A percentile compares a stretch with the other conserved stretches of the same genome.
These are phyloP conservation scores for Paedocypris sp. DNA, from an alignment of 2,113 vertebrate species.

Conservation along the genomic window DNA sequence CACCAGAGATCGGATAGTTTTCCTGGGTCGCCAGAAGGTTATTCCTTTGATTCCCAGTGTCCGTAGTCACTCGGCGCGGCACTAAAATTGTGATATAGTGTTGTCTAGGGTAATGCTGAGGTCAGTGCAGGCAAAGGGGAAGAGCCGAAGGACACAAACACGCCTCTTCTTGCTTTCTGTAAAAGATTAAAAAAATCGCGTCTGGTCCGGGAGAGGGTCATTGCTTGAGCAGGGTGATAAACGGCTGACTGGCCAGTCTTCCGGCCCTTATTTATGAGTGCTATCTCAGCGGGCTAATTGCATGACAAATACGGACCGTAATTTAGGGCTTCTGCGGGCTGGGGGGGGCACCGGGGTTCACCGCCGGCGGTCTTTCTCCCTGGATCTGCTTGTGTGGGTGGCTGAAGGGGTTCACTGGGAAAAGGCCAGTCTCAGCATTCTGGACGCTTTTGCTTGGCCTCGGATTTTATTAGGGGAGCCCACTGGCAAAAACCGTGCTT, in stretches of 20 bases:
- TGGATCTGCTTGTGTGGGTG: constrained; percentile 21
- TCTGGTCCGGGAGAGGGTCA: constrained; percentile 38
- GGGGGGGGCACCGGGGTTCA: neutral
- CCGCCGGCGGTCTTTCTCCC: constrained; percentile 4
- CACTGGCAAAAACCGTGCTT: neutral
- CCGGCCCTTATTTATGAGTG: constrained; percentile 51
- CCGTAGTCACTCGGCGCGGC: neutral
- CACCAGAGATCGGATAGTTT: constrained; percentile 14
- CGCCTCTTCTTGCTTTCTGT: constrained; percentile 11
- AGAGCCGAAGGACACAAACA: constrained; percentile 19
- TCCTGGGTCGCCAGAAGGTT: constrained; percentile 6
- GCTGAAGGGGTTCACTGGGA: constrained; percentile 20
- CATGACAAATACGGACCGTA: constrained; percentile 57
- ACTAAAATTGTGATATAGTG: constrained; percentile 6
- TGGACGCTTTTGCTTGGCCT: constrained; percentile 1
- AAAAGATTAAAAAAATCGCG: constrained; percentile 14
- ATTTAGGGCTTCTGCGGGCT: constrained; percentile 34
- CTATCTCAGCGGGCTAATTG: constrained; percentile 59
- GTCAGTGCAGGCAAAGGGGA: constrained; percentile 18
- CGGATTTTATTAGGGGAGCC: constrained; percentile 17
- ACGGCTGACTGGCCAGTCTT: constrained; percentile 27
- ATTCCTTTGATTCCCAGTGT: constrained; percentile 16
- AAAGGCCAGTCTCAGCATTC: constrained; percentile 2
- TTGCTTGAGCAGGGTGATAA: constrained; percentile 40
- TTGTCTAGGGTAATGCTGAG: constrained; percentile 30